Evolutionary conservation across 2,797 vertebrate genomes (phyloP).

Genomic region (Oreochromis mossambicus): DNA sequence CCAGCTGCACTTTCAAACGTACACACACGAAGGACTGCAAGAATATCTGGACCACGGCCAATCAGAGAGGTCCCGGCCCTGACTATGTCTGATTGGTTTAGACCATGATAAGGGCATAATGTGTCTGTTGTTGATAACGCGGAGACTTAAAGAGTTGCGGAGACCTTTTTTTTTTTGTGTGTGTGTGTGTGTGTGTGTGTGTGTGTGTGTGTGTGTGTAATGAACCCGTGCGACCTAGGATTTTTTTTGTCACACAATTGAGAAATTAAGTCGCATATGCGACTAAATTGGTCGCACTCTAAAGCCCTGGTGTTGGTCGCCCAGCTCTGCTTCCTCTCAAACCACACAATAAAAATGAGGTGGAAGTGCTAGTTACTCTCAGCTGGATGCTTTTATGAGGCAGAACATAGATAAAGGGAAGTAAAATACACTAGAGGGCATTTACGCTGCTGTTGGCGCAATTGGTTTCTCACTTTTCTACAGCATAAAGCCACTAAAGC

Average conservation of each 20-base stretch:
- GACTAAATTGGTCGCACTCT: background rate
- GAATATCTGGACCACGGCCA: background rate
- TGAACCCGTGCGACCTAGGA: no score
- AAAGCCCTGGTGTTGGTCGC: background rate
- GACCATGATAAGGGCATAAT: background rate
- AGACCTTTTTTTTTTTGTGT: background rate
- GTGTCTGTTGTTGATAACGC: background rate
- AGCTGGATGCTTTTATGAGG: slow-evolving; percentile 31
- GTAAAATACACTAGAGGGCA: background rate
- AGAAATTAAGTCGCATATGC: background rate
- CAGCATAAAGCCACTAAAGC: background rate
- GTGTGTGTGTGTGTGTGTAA: no score
- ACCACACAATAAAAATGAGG: slow-evolving; percentile 20
- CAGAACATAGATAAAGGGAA: background rate
- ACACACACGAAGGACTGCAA: background rate
- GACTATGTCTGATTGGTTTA: background rate
- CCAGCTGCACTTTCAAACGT: background rate
- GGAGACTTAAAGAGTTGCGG: background rate
- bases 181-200: no score
- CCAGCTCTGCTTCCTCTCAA: slow-evolving; percentile 2
- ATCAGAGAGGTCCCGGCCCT: background rate
- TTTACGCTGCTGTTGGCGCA: background rate
- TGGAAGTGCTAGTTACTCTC: slow-evolving; percentile 26
- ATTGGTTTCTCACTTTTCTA: background rate
- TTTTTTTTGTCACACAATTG: no score